Conservation (phyloP, 2,797 vertebrate species). For the Squalus acanthias region DNA sequence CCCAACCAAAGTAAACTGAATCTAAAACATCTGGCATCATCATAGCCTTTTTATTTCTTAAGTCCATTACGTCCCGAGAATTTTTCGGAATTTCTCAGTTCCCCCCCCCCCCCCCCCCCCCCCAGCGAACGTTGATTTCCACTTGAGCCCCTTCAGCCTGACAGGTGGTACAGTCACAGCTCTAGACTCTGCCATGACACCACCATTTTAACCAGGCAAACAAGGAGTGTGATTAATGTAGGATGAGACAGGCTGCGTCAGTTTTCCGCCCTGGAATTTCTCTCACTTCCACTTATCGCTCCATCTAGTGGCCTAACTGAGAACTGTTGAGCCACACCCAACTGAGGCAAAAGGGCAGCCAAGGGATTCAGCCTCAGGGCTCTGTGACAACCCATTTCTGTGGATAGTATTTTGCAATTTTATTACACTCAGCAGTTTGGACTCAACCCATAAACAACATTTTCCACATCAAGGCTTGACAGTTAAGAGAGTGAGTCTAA, state of each 20-base stretch:
- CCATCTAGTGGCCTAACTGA: neutral
- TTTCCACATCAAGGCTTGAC: neutral
- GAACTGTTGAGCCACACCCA: neutral
- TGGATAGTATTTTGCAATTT: neutral
- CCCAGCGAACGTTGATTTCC: neutral
- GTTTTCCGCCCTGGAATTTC: neutral
- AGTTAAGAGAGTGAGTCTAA: neutral
- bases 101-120: too few species aligned
- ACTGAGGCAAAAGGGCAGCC: too few species aligned
- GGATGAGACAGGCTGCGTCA: neutral
- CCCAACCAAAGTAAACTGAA: neutral
- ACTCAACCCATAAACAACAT: neutral
- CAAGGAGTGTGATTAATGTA: neutral
- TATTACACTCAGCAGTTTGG: too few species aligned
- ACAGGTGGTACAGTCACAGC: neutral
- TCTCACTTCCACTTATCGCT: neutral
- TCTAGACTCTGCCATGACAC: neutral
- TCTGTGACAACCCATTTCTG: neutral
- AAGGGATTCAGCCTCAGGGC: neutral
- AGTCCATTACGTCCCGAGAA: neutral
- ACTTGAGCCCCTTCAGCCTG: neutral
- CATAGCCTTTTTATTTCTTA: neutral
- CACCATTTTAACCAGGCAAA: neutral
- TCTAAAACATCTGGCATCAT: neutral
- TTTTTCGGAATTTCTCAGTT: neutral